Evolutionary conservation across 2,113 vertebrate genomes (phyloP).

Genomic region (Neotragus pygmaeus): DNA sequence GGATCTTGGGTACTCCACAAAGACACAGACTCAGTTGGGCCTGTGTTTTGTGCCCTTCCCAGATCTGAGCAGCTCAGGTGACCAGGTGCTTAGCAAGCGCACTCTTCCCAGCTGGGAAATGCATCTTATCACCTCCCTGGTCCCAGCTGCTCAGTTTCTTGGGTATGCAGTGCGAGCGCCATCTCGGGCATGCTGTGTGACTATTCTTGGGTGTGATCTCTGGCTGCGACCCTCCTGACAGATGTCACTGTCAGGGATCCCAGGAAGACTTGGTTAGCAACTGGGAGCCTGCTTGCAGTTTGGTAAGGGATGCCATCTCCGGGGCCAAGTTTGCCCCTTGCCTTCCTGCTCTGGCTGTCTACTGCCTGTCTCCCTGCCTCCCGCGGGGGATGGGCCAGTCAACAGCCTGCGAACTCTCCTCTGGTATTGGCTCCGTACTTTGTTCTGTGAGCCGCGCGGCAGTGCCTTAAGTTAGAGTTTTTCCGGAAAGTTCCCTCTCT

Average conservation of each 20-base stretch:
- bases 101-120: neutral
- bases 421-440: neutral
- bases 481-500: neutral
- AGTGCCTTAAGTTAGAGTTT: neutral
- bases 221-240: fast-evolving
- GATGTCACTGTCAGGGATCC: neutral
- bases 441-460: fast-evolving
- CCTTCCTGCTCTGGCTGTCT: neutral
- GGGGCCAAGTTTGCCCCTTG: neutral
- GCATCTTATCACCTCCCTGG: neutral
- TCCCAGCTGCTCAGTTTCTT: neutral
- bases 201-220: neutral
- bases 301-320: neutral
- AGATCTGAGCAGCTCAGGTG: neutral
- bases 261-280: neutral
- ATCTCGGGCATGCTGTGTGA: neutral
- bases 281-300: neutral
- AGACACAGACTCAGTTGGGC: neutral
- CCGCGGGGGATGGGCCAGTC: fast-evolving
- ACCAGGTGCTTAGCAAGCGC: neutral
- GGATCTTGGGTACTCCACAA: neutral
- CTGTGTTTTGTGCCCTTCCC: neutral
- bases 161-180: fast-evolving
- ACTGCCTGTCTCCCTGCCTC: neutral
- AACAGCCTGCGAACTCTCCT: neutral